These are phyloP conservation scores for Pissodes strobi DNA, from an alignment of 1,140 invertebrate genomes.

Conservation along the genomic window DNA sequence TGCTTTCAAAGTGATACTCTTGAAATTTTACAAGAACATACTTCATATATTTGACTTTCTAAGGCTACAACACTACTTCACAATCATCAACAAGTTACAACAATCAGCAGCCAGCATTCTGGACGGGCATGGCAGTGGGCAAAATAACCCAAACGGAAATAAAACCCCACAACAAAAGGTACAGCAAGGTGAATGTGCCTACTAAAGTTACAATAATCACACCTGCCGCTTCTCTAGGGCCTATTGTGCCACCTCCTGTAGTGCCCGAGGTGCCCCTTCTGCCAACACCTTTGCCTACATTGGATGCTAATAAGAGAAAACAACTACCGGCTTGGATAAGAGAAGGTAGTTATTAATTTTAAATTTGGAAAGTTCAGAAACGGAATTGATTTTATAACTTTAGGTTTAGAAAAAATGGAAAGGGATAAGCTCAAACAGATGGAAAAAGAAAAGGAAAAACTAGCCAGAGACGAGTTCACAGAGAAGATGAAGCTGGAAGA, in stretches of 20 bases:
- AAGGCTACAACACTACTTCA: slow-evolving; percentile 7
- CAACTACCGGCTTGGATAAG: slow-evolving; percentile 94
- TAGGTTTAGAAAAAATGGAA: slow-evolving; percentile 94
- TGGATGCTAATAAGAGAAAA: slow-evolving; percentile 88
- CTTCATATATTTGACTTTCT: neutral
- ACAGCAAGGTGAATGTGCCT: slow-evolving; percentile 53
- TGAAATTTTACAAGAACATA: neutral
- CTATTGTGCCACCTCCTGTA: slow-evolving; percentile 22
- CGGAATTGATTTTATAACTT: too few species aligned
- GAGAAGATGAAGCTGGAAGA: slow-evolving; percentile 67
- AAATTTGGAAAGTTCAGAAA: too few species aligned
- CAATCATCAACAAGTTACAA: slow-evolving; percentile 24
- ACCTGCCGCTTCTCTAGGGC: slow-evolving; percentile 5
- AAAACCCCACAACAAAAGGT: slow-evolving; percentile 52
- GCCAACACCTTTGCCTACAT: slow-evolving; percentile 52
- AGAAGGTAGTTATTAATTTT: slow-evolving; percentile 74
- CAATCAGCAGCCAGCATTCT: slow-evolving; percentile 36
- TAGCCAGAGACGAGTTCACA: slow-evolving; percentile 66
- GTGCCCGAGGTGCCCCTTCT: too few species aligned
- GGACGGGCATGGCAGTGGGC: slow-evolving; percentile 32
- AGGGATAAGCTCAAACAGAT: slow-evolving; percentile 88
- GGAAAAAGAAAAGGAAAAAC: slow-evolving; percentile 74
- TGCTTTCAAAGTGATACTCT: slow-evolving; percentile 6
- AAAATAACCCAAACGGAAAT: slow-evolving; percentile 37
- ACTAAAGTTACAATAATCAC: slow-evolving; percentile 36